phyloP scores from a whole-genome alignment of 1,140 invertebrate species.

The Drosophila tani region DNA sequence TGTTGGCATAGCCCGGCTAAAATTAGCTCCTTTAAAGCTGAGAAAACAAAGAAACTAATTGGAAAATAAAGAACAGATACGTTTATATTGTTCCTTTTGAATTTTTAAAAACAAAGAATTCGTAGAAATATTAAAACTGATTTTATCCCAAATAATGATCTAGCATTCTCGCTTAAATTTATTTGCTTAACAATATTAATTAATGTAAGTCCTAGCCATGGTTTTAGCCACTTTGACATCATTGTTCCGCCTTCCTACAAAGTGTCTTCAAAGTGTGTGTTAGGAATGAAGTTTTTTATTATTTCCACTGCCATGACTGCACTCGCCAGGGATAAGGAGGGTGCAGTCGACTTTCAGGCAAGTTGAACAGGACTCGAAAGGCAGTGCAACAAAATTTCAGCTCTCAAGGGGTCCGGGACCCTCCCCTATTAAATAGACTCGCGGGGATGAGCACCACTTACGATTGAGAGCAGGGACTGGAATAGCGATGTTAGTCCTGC shows the following conservation, averaged over 20 bases:
- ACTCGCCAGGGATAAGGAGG: neutral
- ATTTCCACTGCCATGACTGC: constrained; percentile 9
- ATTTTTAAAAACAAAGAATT: too few relatives aligned
- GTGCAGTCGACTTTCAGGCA: constrained; percentile 12
- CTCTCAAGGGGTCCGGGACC: constrained; percentile 6
- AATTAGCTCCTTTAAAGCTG: neutral
- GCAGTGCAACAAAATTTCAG: constrained; percentile 13
- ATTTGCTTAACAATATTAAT: neutral
- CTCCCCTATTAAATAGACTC: constrained; percentile 3
- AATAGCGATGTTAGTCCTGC: constrained; percentile 9
- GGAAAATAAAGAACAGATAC: neutral
- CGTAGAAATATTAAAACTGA: too few relatives aligned
- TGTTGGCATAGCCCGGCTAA: neutral
- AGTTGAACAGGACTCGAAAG: constrained; percentile 9
- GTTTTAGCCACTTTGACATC: constrained; percentile 6
- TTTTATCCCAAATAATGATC: too few relatives aligned
- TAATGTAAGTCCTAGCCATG: neutral
- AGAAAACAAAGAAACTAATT: neutral
- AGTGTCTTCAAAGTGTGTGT: constrained; percentile 16
- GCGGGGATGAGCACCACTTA: neutral
- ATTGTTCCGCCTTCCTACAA: neutral
- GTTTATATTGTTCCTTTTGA: too few relatives aligned
- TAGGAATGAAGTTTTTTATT: constrained; percentile 22
- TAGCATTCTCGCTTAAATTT: too few relatives aligned
- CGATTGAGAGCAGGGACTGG: neutral